Evolutionary conservation across 2,113 vertebrate species (phyloP).

Genomic region (Takifugu bimaculatus): DNA sequence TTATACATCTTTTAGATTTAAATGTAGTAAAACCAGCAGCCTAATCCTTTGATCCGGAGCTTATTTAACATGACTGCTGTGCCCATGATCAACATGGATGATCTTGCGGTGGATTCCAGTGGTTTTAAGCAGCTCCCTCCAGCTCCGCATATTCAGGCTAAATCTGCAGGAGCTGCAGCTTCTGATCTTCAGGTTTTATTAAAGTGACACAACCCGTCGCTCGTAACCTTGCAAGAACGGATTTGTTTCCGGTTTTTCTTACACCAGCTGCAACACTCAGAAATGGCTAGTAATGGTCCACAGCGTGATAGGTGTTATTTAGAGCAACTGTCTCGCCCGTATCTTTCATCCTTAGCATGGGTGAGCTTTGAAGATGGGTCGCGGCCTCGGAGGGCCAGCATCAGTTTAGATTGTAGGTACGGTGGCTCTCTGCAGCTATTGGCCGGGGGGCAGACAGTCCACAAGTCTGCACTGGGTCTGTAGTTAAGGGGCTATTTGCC

Average conservation of each 20-base stretch:
- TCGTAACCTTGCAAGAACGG: not conserved
- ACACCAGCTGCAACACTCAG: not conserved
- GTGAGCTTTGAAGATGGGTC: constrained; percentile 20
- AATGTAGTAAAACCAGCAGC: not conserved
- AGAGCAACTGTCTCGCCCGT: constrained; percentile 11
- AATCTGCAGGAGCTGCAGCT: constrained; percentile 8
- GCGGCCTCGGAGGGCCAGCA: constrained; percentile 34
- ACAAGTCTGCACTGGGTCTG: constrained; percentile 26
- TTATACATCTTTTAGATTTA: not conserved
- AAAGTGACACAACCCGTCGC: not conserved
- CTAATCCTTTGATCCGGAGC: not conserved
- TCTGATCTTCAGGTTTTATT: no score
- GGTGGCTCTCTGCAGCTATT: constrained; percentile 19
- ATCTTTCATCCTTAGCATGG: constrained; percentile 14
- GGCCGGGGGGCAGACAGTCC: constrained; percentile 5
- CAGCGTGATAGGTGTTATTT: constrained; percentile 8
- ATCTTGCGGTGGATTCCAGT: constrained; percentile 4
- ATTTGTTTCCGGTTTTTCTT: not conserved
- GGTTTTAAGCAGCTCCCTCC: constrained; percentile 23
- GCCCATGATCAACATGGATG: constrained; percentile 5
- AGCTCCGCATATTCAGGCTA: constrained; percentile 10
- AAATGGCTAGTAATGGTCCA: constrained; percentile 15
- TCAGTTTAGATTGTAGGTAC: constrained; percentile 37
- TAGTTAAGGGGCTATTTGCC: constrained; percentile 34
- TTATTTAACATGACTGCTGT: constrained; percentile 1